These are phyloP conservation scores for Microtus richardsoni DNA, from an alignment of 2,113 vertebrate genomes.

Conservation along the genomic window DNA sequence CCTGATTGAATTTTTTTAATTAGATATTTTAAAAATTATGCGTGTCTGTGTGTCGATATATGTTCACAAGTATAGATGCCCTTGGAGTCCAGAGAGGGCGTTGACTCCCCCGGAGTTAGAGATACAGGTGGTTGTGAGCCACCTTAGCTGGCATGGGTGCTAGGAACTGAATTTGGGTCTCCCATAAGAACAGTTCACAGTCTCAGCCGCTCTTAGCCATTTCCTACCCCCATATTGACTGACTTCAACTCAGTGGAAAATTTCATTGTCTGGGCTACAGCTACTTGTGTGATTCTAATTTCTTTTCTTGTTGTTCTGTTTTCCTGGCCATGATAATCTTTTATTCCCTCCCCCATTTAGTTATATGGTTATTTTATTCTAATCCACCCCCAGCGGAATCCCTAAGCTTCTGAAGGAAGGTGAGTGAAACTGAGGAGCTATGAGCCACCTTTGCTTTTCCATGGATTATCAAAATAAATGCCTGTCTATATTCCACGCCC, in stretches of 20 bases:
- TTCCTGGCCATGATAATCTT: not conserved
- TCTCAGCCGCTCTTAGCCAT: not conserved
- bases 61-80: not conserved
- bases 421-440: not conserved
- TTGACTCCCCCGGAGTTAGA: not conserved
- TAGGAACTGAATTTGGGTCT: not conserved
- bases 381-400: not conserved
- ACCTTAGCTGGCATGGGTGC: not conserved
- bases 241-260: not conserved
- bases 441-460: not conserved
- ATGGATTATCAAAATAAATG: not conserved
- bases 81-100: not conserved
- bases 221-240: not conserved
- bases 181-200: not conserved
- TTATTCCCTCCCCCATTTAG: not conserved
- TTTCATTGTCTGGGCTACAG: constrained; percentile 3
- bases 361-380: not conserved
- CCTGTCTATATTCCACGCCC: not conserved
- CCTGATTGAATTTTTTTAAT: not conserved
- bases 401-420: not conserved
- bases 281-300: constrained; percentile 13
- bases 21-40: not conserved
- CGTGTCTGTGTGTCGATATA: not conserved
- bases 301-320: not conserved
- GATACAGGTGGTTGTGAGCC: not conserved